These are phyloP conservation scores for Butorides virescens DNA, from an alignment of 2,113 vertebrate genomes.

Conservation along the genomic window DNA sequence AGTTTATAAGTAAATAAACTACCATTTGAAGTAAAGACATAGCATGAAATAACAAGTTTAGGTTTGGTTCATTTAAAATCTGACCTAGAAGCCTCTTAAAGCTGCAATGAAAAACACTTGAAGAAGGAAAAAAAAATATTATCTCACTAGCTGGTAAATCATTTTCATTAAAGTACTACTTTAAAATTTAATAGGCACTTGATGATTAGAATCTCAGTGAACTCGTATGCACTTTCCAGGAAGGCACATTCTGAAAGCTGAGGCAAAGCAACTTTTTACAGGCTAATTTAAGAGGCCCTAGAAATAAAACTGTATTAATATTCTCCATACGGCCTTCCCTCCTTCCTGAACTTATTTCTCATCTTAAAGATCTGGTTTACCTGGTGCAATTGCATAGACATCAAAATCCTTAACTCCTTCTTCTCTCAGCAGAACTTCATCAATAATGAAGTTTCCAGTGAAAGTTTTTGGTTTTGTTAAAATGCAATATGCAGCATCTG, in stretches of 20 bases:
- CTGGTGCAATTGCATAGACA: conserved; percentile 89
- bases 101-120: not conserved
- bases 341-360: not conserved
- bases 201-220: not conserved
- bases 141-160: not conserved
- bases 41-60: not conserved
- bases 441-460: conserved; percentile 92
- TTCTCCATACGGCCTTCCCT: not conserved
- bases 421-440: conserved; percentile 86
- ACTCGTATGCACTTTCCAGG: not conserved
- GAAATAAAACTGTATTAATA: not conserved
- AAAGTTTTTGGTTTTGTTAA: conserved; percentile 83
- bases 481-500: conserved; percentile 93
- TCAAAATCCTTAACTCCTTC: conserved; percentile 89
- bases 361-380: conserved; percentile 64
- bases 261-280: not conserved
- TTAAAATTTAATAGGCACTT: not conserved
- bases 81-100: not conserved
- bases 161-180: not conserved
- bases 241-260: not conserved
- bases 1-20: not conserved
- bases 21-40: not conserved
- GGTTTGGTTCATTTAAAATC: not conserved
- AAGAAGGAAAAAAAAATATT: not conserved
- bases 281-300: not conserved